Conservation (phyloP, 2,888 invertebrate genomes). For the Leucophenga montana region DNA sequence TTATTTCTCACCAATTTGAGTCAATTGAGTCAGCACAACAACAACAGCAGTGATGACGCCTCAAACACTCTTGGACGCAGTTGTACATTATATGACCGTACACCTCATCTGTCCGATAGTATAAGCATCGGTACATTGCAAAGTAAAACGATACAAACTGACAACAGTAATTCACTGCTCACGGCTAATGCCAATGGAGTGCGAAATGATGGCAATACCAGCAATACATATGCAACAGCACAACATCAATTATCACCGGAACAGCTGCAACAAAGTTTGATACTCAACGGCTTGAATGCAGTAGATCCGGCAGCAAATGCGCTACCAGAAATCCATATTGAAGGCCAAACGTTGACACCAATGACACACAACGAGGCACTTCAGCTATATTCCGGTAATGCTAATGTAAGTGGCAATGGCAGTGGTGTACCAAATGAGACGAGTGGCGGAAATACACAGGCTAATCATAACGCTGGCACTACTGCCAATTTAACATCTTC, state of each 20-base stretch:
- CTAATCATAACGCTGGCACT: conserved; percentile 28
- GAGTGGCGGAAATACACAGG: conserved; percentile 29
- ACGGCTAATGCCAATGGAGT: conserved; percentile 32
- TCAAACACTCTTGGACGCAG: too few relatives aligned
- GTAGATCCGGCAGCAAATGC: conserved; percentile 51
- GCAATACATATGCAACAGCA: conserved; percentile 32
- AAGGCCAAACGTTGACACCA: conserved; percentile 23
- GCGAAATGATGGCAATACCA: conserved; percentile 29
- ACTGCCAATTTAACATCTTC: neutral
- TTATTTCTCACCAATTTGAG: conserved; percentile 66
- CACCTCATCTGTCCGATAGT: too few relatives aligned
- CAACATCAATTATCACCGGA: conserved; percentile 52
- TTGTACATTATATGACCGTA: too few relatives aligned
- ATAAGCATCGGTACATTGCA: too few relatives aligned
- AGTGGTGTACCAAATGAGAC: conserved; percentile 15
- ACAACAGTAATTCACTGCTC: too few relatives aligned
- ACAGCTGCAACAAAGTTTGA: conserved; percentile 59
- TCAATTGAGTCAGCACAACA: conserved; percentile 54
- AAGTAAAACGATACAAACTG: too few relatives aligned
- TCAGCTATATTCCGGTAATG: neutral
- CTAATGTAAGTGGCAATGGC: neutral
- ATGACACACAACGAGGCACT: conserved; percentile 22
- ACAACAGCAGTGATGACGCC: conserved; percentile 4
- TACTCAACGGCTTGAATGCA: conserved; percentile 63
- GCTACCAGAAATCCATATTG: conserved; percentile 36